Evolutionary conservation across 2,888 invertebrate species (phyloP).

Genomic region (Thymelicus sylvestris): DNA sequence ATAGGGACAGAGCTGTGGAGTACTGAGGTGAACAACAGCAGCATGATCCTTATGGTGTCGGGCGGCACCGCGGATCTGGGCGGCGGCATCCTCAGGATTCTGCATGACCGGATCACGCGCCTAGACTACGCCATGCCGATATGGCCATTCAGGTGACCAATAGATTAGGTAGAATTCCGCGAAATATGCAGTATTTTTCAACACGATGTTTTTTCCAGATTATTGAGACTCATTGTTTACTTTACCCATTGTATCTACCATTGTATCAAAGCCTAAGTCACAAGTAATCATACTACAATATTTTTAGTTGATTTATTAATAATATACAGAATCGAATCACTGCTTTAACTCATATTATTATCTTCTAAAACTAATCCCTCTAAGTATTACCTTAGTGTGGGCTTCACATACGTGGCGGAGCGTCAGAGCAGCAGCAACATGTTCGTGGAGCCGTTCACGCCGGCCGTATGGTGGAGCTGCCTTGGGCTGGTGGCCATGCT

Average conservation of each 20-base stretch:
- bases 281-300: too few relatives aligned
- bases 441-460: conserved; percentile 69
- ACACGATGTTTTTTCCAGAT: too few relatives aligned
- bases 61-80: conserved; percentile 58
- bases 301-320: too few relatives aligned
- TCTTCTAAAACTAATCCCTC: too few relatives aligned
- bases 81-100: conserved; percentile 60
- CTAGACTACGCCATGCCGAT: conserved; percentile 63
- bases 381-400: conserved; percentile 54
- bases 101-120: conserved; percentile 49
- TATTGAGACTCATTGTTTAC: too few relatives aligned
- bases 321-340: too few relatives aligned
- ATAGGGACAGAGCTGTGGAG: conserved; percentile 59
- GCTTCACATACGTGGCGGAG: conserved; percentile 72
- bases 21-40: conserved; percentile 55
- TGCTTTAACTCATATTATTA: too few relatives aligned
- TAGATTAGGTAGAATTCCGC: too few relatives aligned
- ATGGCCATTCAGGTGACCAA: conserved; percentile 66
- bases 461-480: conserved; percentile 64
- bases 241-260: too few relatives aligned
- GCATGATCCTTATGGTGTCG: conserved; percentile 62
- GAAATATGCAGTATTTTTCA: too few relatives aligned
- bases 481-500: conserved; percentile 54
- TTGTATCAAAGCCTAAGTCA: too few relatives aligned
- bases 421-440: conserved; percentile 73